Base-by-base conservation (phyloP, 2,113 vertebrate genomes). In the Sylvilagus bachmani region DNA sequence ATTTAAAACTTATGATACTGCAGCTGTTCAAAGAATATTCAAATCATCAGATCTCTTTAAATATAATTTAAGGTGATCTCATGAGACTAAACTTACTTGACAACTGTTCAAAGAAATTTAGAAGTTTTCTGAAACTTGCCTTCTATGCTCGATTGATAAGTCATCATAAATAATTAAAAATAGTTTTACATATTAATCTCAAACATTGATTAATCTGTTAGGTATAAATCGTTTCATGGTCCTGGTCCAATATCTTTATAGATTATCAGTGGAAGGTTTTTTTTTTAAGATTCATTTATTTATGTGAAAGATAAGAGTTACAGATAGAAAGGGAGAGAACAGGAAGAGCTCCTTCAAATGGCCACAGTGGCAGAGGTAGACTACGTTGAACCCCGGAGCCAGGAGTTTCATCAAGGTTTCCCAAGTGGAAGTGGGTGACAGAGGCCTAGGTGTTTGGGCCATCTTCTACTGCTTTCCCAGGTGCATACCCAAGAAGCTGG, bases 141-240 rank as follows among this genome's bases (percentile, higher is more conserved):
- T 58, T 88, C 25, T 78, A 7, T 4, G 67, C 24, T 88, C 67
- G 11, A 5, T 74, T 96, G 33, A 38, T 94, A 89, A 80, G 6
- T 83, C 80, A 83, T 61, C 17, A 10, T 64, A 93, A 44, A 86
- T 70, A 91, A 78, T 66, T 79, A 66, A 94, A 91, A 86, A 53
- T 78, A 1, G 38, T 91, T 69, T 91, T 2, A 69, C 6, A 75
- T 1, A 0, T 85, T 71, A 1, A 2, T 55, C 14, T 92, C 24
- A 93, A 91, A 82, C 24, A 87, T 55, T 74, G 33, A 2, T 71
- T 62, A 89, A 69, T 74, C 8, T 4, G 38, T 71, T 92, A 75
- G 10, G 9, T 49, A 85, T 10, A 0, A 27, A 69, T 17, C 58
- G 0, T 80, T 73, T 73, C 64, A 82, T 33, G 88, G 53, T 73